phyloP scores from a whole-genome alignment of 2,797 vertebrate genomes.

The Petrocephalus schoutedeni region DNA sequence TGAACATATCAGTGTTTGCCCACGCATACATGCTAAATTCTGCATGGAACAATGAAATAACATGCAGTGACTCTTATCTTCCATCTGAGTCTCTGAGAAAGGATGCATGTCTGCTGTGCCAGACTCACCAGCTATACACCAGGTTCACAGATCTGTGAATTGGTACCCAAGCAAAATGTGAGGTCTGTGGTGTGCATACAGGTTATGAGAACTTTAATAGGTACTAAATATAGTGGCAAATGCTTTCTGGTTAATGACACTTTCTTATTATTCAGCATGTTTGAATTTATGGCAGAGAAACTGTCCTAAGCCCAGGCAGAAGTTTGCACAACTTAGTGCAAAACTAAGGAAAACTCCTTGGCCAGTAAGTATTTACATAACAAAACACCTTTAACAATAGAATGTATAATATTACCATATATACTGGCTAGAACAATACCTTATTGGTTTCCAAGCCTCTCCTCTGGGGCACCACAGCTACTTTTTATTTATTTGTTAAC shows the following conservation, averaged over 20 bases:
- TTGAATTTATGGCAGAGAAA: background rate
- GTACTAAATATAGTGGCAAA: background rate
- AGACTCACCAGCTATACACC: background rate
- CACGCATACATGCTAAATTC: slow-evolving; percentile 26
- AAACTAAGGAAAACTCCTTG: background rate
- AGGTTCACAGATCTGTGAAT: background rate
- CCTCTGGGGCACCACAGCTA: background rate
- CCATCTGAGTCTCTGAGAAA: background rate
- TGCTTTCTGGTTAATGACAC: background rate
- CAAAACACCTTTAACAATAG: background rate
- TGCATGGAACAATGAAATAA: slow-evolving; percentile 8
- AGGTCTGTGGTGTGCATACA: background rate
- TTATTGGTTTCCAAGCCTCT: background rate
- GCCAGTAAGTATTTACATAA: background rate
- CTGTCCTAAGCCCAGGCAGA: background rate
- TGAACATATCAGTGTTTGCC: background rate
- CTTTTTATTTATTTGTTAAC: background rate
- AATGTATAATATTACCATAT: background rate
- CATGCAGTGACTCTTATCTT: background rate
- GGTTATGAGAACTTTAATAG: background rate
- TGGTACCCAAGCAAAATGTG: too few relatives aligned
- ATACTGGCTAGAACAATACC: background rate
- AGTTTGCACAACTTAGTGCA: background rate
- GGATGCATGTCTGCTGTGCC: background rate
- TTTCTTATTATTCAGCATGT: background rate